Conservation (phyloP, 2,113 vertebrate species). For the Felis chaus region DNA sequence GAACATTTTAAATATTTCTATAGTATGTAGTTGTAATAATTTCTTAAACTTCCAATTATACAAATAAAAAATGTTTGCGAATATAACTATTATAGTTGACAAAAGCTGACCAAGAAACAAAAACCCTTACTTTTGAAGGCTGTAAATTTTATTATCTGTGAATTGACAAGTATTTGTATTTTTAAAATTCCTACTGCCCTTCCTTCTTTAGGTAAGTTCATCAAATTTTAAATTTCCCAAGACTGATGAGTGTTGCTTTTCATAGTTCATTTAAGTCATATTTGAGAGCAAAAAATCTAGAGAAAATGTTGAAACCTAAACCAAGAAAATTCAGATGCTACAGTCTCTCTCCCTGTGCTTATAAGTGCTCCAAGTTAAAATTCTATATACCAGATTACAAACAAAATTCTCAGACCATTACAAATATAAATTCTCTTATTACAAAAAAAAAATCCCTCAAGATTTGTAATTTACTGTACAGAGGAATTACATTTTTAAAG, state of each 20-base stretch:
- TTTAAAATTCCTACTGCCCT: conserved; percentile 16
- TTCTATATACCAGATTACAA: conserved; percentile 74
- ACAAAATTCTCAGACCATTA: conserved; percentile 76
- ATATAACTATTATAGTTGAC: conserved; percentile 60
- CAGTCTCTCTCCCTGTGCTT: conserved; percentile 59
- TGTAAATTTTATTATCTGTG: neutral
- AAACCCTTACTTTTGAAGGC: conserved; percentile 54
- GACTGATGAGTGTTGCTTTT: conserved; percentile 44
- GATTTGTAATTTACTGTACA: conserved; percentile 72
- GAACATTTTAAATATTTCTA: conserved; percentile 67
- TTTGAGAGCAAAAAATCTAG: conserved; percentile 65
- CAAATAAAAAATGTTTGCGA: conserved; percentile 57
- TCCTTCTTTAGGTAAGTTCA: conserved; percentile 37
- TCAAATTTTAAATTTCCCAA: conserved; percentile 55
- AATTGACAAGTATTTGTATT: conserved; percentile 49
- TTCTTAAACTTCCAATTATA: conserved; percentile 74
- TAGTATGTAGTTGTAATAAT: conserved; percentile 67
- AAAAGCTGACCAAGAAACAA: conserved; percentile 61
- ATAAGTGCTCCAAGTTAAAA: conserved; percentile 81
- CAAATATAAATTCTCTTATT: conserved; percentile 73
- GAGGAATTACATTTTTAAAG: conserved; percentile 71
- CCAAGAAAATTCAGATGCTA: conserved; percentile 54
- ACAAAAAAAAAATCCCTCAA: conserved; percentile 75
- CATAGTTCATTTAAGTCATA: conserved; percentile 50
- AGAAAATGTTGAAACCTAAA: conserved; percentile 66